Evolutionary conservation across 2,797 vertebrate genomes (phyloP).

Genomic region (Cryptoprocta ferox): DNA sequence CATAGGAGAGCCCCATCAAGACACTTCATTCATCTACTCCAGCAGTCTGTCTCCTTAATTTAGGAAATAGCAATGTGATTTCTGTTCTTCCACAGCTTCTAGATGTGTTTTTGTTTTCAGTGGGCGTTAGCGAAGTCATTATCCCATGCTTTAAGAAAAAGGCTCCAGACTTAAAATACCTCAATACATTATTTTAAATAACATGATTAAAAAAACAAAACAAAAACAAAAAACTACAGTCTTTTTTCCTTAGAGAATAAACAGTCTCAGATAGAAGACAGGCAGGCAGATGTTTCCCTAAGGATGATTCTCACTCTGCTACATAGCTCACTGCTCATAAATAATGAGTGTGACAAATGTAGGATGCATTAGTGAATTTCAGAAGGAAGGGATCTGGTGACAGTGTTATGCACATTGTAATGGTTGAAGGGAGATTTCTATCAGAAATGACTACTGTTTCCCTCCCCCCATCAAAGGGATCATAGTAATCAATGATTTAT

Average conservation of each 20-base stretch:
- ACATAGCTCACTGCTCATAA: slow-evolving; percentile 21
- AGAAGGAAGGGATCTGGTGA: background rate
- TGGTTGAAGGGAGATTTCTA: background rate
- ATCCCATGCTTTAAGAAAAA: background rate
- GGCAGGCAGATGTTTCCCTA: background rate
- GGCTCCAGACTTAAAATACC: background rate
- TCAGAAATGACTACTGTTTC: background rate
- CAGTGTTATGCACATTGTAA: background rate
- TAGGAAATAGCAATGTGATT: background rate
- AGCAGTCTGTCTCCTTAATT: background rate
- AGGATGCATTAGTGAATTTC: background rate
- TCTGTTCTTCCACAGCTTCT: background rate
- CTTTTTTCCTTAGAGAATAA: background rate
- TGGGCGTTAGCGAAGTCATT: background rate
- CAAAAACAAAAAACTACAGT: background rate
- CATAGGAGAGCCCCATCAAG: background rate
- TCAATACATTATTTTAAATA: background rate
- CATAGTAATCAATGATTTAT: background rate
- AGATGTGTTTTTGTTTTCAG: slow-evolving; percentile 4
- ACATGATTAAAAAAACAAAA: background rate
- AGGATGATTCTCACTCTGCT: background rate
- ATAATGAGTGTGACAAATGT: slow-evolving; percentile 23
- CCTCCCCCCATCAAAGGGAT: background rate
- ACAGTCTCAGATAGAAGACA: background rate
- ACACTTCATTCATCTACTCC: background rate